These are phyloP conservation scores for Cryptocephalus moraei DNA, from an alignment of 2,888 invertebrate species.

Conservation along the genomic window DNA sequence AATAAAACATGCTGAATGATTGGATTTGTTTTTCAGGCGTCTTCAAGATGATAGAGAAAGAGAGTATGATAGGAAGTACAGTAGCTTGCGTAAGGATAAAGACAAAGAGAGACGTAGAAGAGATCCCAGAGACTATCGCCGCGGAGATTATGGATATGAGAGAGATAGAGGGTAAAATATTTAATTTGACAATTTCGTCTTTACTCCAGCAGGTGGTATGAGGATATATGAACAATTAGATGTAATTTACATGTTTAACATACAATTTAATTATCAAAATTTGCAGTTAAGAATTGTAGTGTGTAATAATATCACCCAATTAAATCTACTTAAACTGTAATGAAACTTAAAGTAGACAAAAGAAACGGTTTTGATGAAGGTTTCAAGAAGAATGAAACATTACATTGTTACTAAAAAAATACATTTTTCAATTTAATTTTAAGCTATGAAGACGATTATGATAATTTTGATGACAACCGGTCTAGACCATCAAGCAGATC, in stretches of 20 bases:
- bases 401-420: constrained; percentile 17
- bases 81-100: constrained; percentile 33
- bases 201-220: no score
- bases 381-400: not conserved
- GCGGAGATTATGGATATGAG: constrained; percentile 20
- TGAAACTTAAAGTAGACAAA: no score
- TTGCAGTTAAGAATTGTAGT: no score
- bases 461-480: constrained; percentile 22
- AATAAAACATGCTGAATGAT: no score
- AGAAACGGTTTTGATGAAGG: no score
- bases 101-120: constrained; percentile 34
- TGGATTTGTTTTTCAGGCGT: constrained; percentile 20
- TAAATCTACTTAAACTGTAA: no score
- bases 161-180: constrained; percentile 13
- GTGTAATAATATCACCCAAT: no score
- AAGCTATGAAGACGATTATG: constrained; percentile 34
- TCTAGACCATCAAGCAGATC: constrained; percentile 36
- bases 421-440: no score
- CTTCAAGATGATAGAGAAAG: constrained; percentile 27
- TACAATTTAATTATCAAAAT: no score
- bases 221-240: no score
- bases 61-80: constrained; percentile 35
- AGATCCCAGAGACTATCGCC: constrained; percentile 32
- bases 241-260: no score
- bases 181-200: no score